Conservation (phyloP, 2,888 invertebrate genomes). For the Tortrix viridana region DNA sequence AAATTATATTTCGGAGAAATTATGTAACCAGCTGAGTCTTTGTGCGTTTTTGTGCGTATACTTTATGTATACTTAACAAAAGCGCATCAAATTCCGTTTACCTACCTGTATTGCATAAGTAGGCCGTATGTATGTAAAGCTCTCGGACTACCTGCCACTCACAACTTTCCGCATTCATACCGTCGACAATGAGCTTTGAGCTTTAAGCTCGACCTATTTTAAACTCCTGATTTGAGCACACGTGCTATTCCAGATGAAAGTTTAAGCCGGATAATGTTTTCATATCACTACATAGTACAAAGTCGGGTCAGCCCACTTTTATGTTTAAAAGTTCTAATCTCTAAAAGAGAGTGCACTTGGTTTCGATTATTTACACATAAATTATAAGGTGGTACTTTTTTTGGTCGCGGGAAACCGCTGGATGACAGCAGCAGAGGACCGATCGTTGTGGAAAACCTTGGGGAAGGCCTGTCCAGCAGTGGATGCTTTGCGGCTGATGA, state of each 20-base stretch:
- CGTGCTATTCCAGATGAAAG: background rate
- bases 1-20: too few relatives aligned
- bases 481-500: too few relatives aligned
- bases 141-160: slow-evolving; percentile 14
- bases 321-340: too few relatives aligned
- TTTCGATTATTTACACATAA: too few relatives aligned
- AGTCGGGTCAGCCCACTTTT: too few relatives aligned
- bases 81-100: background rate
- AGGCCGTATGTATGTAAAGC: slow-evolving; percentile 1
- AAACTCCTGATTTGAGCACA: slow-evolving; percentile 14
- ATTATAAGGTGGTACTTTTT: background rate
- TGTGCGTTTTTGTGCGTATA: background rate
- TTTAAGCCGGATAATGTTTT: background rate
- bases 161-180: slow-evolving; percentile 17
- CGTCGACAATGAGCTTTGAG: slow-evolving; percentile 18
- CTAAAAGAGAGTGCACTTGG: too few relatives aligned
- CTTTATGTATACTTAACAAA: background rate
- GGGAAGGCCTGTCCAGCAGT: too few relatives aligned
- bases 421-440: too few relatives aligned
- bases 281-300: too few relatives aligned
- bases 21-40: too few relatives aligned
- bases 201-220: slow-evolving; percentile 20
- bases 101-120: slow-evolving; percentile 1
- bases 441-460: too few relatives aligned
- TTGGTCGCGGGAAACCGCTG: too few relatives aligned